phyloP scores from a whole-genome alignment of 2,113 vertebrate genomes.

The Otis tarda region DNA sequence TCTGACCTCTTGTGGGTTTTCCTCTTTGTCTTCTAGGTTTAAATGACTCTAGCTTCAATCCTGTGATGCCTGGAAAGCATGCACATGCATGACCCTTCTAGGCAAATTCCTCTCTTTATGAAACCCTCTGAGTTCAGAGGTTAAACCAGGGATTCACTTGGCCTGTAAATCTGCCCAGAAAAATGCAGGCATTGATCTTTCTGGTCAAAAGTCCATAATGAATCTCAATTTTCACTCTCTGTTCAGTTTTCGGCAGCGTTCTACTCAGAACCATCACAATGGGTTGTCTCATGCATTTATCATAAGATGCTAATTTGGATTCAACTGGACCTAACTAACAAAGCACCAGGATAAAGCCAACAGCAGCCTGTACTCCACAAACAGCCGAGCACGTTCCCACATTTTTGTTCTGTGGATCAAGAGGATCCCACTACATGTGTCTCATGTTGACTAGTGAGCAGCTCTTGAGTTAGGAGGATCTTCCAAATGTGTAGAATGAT shows the following conservation, averaged over 20 bases:
- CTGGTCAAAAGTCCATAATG: conserved; percentile 5
- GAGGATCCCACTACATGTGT: background rate
- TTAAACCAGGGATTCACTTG: conserved; percentile 28
- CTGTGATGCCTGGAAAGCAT: background rate
- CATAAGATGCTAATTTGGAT: background rate
- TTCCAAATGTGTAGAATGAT: background rate
- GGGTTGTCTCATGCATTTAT: background rate
- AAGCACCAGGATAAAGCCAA: background rate
- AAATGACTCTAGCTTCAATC: background rate
- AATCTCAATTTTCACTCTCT: conserved; percentile 7
- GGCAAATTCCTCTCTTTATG: background rate
- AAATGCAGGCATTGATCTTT: conserved; percentile 7
- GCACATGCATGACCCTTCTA: background rate
- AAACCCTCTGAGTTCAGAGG: background rate
- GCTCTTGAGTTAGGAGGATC: background rate
- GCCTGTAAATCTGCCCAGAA: background rate
- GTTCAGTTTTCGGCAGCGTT: background rate
- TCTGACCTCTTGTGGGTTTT: background rate
- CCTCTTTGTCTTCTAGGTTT: background rate
- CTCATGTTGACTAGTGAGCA: background rate
- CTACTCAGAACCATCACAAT: background rate
- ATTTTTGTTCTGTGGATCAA: background rate
- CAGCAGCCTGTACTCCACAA: background rate
- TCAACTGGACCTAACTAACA: background rate
- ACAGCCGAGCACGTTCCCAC: background rate